phyloP scores from a whole-genome alignment of 2,888 invertebrate genomes.

The Nephrotoma flavescens region DNA sequence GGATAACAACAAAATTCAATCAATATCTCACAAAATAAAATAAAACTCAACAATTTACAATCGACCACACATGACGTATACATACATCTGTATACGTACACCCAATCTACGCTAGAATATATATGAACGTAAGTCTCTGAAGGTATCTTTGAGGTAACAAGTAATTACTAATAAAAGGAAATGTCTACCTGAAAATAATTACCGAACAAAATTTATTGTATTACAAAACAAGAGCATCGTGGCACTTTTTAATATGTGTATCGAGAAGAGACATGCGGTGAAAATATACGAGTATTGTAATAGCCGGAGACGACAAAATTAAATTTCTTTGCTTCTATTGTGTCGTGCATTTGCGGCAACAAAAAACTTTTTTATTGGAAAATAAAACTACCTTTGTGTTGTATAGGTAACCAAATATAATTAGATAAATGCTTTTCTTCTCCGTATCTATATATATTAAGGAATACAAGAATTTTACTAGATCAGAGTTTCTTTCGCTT shows the following conservation, averaged over 20 bases:
- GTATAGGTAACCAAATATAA: background rate
- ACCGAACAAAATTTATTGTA: background rate
- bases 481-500: too few relatives aligned
- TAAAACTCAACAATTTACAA: background rate
- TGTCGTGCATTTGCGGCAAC: too few relatives aligned
- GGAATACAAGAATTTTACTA: too few relatives aligned
- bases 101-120: background rate
- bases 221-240: background rate
- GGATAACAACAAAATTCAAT: background rate
- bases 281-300: background rate
- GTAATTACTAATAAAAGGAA: background rate
- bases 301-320: background rate
- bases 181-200: background rate
- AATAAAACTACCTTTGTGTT: too few relatives aligned
- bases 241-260: too few relatives aligned
- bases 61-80: background rate
- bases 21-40: background rate
- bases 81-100: background rate
- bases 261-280: too few relatives aligned
- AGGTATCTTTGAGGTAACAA: background rate
- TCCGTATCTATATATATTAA: background rate
- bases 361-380: too few relatives aligned
- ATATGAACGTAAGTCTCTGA: background rate
- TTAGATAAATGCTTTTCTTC: background rate
- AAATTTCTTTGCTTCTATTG: background rate